phyloP scores from a whole-genome alignment of 2,888 invertebrate genomes.

The Prosapia bicincta region DNA sequence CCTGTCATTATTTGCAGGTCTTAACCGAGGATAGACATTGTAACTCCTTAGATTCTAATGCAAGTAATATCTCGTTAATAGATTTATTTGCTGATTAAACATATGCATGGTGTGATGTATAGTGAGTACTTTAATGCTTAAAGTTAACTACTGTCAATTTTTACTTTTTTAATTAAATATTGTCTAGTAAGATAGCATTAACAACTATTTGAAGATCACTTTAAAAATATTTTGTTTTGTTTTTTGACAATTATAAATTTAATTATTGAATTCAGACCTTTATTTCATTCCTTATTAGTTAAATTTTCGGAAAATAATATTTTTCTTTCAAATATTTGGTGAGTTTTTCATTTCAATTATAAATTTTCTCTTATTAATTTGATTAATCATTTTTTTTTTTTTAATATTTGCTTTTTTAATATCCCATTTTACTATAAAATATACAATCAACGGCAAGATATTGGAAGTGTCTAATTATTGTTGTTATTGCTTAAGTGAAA shows the following conservation, averaged over 20 bases:
- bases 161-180: background rate
- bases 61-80: slow-evolving; percentile 7
- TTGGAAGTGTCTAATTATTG: background rate
- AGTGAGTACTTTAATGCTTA: background rate
- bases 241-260: too few relatives aligned
- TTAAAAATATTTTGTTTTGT: background rate
- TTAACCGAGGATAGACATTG: slow-evolving; percentile 34
- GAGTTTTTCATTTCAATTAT: too few relatives aligned
- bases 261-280: too few relatives aligned
- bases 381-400: too few relatives aligned
- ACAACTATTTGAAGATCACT: background rate
- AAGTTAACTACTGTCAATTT: background rate
- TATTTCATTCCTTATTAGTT: too few relatives aligned
- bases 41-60: background rate
- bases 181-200: background rate
- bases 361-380: too few relatives aligned
- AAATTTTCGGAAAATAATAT: too few relatives aligned
- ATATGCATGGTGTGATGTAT: background rate
- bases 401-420: too few relatives aligned
- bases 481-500: background rate
- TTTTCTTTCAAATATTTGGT: too few relatives aligned
- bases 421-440: too few relatives aligned
- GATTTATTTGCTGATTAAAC: slow-evolving; percentile 18
- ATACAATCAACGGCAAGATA: too few relatives aligned
- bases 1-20: slow-evolving; percentile 35